Conservation (phyloP, 2,113 vertebrate species). For the Halichoeres trimaculatus region DNA sequence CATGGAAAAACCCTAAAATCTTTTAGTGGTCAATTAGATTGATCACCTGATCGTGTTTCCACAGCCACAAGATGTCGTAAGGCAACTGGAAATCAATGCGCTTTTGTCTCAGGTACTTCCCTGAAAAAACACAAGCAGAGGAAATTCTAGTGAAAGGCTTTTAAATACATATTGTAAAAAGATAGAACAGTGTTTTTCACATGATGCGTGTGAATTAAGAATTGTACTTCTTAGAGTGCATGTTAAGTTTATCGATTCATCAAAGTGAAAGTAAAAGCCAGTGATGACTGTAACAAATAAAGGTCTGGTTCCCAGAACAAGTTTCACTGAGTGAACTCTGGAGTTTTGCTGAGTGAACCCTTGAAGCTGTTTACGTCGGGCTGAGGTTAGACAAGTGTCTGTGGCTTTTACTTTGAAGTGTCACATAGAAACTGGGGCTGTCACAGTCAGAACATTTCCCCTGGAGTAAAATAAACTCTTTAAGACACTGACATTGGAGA, state of each 20-base stretch:
- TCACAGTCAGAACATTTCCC: neutral
- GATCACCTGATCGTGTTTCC: conserved; percentile 98
- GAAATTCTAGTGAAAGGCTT: neutral
- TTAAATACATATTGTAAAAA: neutral
- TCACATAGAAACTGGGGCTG: neutral
- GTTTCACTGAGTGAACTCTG: conserved; percentile 2
- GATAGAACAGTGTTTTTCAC: no score
- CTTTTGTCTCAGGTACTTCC: conserved; percentile 98
- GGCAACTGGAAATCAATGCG: conserved; percentile 98
- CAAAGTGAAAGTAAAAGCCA: neutral
- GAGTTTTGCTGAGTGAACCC: conserved; percentile 5
- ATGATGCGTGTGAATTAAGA: neutral
- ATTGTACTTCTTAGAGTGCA: neutral
- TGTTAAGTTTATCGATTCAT: neutral
- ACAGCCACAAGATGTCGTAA: conserved; percentile 99
- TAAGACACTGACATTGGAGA: neutral
- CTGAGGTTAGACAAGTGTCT: neutral
- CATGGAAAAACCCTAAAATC: conserved; percentile 20
- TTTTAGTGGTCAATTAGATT: conserved; percentile 20
- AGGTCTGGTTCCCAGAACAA: neutral
- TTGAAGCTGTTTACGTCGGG: neutral
- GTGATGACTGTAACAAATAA: neutral
- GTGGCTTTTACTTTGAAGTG: neutral
- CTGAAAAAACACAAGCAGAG: conserved; percentile 76
- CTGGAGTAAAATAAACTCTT: neutral